Base-by-base conservation (phyloP, 2,888 invertebrate genomes). In the Polymixis lichenea region DNA sequence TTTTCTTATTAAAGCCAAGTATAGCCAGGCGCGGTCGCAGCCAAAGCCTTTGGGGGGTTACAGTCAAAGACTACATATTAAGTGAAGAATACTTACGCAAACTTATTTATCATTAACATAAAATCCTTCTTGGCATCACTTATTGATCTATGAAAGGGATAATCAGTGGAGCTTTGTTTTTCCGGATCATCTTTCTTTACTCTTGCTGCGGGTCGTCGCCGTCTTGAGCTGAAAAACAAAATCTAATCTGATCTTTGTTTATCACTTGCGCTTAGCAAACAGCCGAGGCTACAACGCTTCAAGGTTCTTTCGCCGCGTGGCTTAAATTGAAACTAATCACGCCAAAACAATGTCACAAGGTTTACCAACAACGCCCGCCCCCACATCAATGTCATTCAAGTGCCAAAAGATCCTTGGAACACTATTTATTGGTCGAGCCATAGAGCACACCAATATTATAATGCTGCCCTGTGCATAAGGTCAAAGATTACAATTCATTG, bases 31-130 rank as follows among this genome's bases (percentile, higher is more conserved):
- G n/a, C n/a, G n/a, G n/a, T n/a, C n/a, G n/a, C n/a, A n/a, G n/a
- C n/a, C n/a, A n/a, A n/a, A n/a, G n/a, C n/a, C n/a, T n/a, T n/a
- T n/a, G n/a, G n/a, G n/a, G n/a, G n/a, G n/a, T n/a, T n/a, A n/a
- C n/a, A n/a, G n/a, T n/a, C n/a, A n/a, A n/a, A n/a, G n/a, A n/a
- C n/a, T n/a, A n/a, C n/a, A n/a, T n/a, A n/a, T n/a, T n/a, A n/a
- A n/a, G n/a, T 22, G 15, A 3, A n/a, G 17, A 28, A 66, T 68
- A 86, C 86, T 78, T 77, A 87, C 87, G 43, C 77, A 51, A 85
- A 81, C 73, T 87, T 87, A 53, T 87, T 87, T 0, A 87, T 64
- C 28, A 82, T 60, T 60, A 53, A 68, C 49, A 73, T 73, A 17
- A 87, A 81, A 0, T 85, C 84, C 6, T 61, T 80, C 56, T 66